These are phyloP conservation scores for Protobothrops mucrosquamatus DNA, from an alignment of 2,113 vertebrate species.

Conservation along the genomic window DNA sequence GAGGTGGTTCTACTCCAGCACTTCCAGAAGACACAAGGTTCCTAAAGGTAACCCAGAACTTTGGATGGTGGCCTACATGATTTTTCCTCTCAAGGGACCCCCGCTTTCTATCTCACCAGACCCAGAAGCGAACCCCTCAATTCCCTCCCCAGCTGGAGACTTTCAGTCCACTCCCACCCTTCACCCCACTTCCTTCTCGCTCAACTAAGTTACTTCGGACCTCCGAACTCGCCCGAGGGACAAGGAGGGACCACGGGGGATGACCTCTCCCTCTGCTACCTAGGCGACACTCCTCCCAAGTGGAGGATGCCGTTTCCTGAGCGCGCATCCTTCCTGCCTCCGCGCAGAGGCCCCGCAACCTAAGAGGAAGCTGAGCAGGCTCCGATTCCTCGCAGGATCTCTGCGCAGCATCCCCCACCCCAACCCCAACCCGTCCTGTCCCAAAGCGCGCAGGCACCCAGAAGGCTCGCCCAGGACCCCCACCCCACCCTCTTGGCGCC, in stretches of 20 bases:
- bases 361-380: background rate
- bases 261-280: background rate
- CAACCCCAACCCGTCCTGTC: background rate
- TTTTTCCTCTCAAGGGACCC: background rate
- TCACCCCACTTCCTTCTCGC: background rate
- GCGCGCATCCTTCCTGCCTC: background rate
- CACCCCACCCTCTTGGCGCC: too few species aligned
- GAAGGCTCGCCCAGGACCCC: too few species aligned
- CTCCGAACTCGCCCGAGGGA: background rate
- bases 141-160: background rate
- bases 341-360: background rate
- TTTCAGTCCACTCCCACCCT: background rate
- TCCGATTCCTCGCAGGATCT: background rate
- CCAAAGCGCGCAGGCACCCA: background rate
- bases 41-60: background rate
- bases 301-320: background rate
- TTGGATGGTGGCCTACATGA: background rate
- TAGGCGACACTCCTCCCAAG: background rate
- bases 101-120: background rate
- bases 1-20: background rate
- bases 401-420: background rate
- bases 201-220: background rate
- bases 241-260: background rate
- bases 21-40: background rate
- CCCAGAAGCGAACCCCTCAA: background rate